A percentile compares a stretch with the other conserved stretches of the same genome.
phyloP scores from a whole-genome alignment of 2,797 vertebrate species.

The Synanceia verrucosa region DNA sequence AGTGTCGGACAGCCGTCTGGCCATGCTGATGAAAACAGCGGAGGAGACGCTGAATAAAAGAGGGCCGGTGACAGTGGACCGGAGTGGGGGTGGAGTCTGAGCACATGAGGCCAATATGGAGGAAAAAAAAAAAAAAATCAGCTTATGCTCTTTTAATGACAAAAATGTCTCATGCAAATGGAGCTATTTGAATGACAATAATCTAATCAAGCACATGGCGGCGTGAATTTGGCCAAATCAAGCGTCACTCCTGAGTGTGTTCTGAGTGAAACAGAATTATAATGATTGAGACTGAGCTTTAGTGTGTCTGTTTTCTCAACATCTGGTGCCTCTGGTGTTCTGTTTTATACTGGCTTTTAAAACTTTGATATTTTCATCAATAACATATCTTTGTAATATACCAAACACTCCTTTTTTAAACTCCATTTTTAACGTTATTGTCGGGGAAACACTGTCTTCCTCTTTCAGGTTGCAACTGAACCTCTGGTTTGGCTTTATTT shows the following conservation, averaged over 20 bases:
- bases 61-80: constrained; percentile 90
- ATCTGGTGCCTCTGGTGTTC: constrained; percentile 49
- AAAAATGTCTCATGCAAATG: constrained; percentile 39
- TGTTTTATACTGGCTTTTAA: constrained; percentile 46
- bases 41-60: constrained; percentile 90
- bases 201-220: constrained; percentile 50
- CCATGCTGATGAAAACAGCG: constrained; percentile 92
- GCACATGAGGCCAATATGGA: too few relatives aligned
- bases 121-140: not conserved
- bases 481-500: constrained; percentile 2
- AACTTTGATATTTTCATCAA: constrained; percentile 19
- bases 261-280: constrained; percentile 39
- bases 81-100: constrained; percentile 95
- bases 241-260: constrained; percentile 20
- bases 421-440: constrained; percentile 4
- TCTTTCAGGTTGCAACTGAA: constrained; percentile 9
- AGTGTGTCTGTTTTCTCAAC: constrained; percentile 15
- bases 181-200: constrained; percentile 66
- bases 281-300: constrained; percentile 38
- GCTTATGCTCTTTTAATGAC: not conserved
- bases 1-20: constrained; percentile 93
- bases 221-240: constrained; percentile 60
- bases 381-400: not conserved
- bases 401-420: constrained; percentile 14
- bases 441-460: not conserved